A percentile compares a stretch with the other conserved stretches of the same genome.
phyloP scores from a whole-genome alignment of 2,888 invertebrate genomes.

The Morpho achilles region DNA sequence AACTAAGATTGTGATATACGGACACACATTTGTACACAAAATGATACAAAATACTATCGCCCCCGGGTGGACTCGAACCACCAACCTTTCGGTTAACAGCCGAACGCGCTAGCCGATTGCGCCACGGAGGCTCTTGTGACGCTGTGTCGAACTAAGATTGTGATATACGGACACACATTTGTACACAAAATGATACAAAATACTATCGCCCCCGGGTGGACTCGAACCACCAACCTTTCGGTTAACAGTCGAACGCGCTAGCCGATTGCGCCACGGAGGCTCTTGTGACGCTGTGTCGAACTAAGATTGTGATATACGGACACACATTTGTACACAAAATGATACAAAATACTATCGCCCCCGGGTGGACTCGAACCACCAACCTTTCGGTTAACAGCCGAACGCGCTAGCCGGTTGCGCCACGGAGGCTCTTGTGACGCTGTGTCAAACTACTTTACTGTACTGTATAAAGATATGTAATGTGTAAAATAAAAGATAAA shows the following conservation, averaged over 20 bases:
- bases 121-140: slow-evolving; percentile 8
- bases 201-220: slow-evolving; percentile 33
- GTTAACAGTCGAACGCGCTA: slow-evolving; percentile 98
- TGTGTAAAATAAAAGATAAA: no score
- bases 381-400: slow-evolving; percentile 99
- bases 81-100: slow-evolving; percentile 99
- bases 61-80: slow-evolving; percentile 87
- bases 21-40: no score
- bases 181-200: slow-evolving; percentile 1
- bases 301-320: not conserved
- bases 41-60: not conserved
- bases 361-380: slow-evolving; percentile 98
- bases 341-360: slow-evolving; percentile 78
- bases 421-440: slow-evolving; percentile 3
- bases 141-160: not conserved
- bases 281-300: not conserved
- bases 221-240: slow-evolving; percentile 99
- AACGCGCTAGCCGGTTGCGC: slow-evolving; percentile 86
- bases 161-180: not conserved
- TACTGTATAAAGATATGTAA: no score
- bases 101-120: slow-evolving; percentile 84
- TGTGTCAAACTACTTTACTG: no score
- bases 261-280: slow-evolving; percentile 9
- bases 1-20: not conserved
- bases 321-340: not conserved